phyloP scores from a whole-genome alignment of 2,888 invertebrate genomes.

The Epiperipatus broadwayi region DNA sequence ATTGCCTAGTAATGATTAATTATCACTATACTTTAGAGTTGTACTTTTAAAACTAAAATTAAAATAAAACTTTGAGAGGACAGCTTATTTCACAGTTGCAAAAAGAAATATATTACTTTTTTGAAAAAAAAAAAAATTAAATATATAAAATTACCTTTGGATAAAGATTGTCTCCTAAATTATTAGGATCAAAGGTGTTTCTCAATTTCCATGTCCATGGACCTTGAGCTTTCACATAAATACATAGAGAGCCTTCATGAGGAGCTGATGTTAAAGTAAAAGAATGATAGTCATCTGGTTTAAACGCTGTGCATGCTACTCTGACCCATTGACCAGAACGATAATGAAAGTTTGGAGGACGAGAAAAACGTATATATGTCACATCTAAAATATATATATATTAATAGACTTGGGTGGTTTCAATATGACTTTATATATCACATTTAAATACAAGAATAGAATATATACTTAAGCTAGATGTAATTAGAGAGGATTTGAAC shows the following conservation, averaged over 20 bases:
- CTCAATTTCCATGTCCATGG: constrained; percentile 95
- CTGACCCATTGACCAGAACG: constrained; percentile 50
- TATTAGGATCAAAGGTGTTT: constrained; percentile 81
- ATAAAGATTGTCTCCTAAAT: constrained; percentile 57
- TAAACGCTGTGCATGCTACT: constrained; percentile 70
- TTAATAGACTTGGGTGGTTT: background rate
- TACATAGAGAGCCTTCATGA: constrained; percentile 79
- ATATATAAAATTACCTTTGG: constrained; percentile 38
- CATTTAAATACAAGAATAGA: constrained; percentile 1
- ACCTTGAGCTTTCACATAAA: constrained; percentile 77
- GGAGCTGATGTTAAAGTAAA: constrained; percentile 89
- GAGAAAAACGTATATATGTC: constrained; percentile 59
- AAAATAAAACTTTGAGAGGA: no score
- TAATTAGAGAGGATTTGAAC: no score
- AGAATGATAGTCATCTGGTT: constrained; percentile 75
- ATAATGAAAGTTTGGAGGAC: constrained; percentile 84
- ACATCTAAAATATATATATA: constrained; percentile 28
- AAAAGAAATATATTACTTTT: constrained; percentile 10
- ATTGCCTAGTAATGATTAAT: no score
- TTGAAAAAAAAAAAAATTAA: background rate
- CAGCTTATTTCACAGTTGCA: no score
- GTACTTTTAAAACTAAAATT: no score
- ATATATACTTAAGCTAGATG: background rate
- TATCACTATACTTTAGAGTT: no score
- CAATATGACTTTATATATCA: background rate